These are phyloP conservation scores for Chelon labrosus DNA, from an alignment of 2,797 vertebrate species.

Conservation along the genomic window DNA sequence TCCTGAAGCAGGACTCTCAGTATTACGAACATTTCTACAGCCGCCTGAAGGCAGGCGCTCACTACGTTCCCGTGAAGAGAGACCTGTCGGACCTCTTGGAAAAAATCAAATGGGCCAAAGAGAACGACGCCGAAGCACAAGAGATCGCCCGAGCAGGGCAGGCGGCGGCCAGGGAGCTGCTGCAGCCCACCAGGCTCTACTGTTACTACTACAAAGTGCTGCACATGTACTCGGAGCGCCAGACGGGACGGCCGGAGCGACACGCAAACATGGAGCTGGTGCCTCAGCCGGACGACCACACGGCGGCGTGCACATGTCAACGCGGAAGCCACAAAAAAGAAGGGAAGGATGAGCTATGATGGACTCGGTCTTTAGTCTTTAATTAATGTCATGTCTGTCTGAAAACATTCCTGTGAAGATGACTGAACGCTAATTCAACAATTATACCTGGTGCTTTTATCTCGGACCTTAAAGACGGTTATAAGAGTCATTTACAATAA, in stretches of 20 bases:
- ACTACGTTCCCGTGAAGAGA: slow-evolving; percentile 90
- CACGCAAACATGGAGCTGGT: slow-evolving; percentile 77
- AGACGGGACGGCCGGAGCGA: slow-evolving; percentile 20
- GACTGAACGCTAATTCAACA: slow-evolving; percentile 5
- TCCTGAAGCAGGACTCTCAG: slow-evolving; percentile 93
- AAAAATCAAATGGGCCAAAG: slow-evolving; percentile 92
- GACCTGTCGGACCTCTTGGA: slow-evolving; percentile 91
- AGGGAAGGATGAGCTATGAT: slow-evolving; percentile 73
- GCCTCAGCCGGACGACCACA: slow-evolving; percentile 59
- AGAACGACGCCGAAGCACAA: slow-evolving; percentile 86
- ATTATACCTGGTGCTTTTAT: not conserved
- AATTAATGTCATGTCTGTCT: not conserved
- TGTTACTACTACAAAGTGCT: slow-evolving; percentile 91
- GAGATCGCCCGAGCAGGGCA: slow-evolving; percentile 88
- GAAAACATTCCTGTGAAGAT: slow-evolving; percentile 22
- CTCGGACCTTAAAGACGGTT: not conserved
- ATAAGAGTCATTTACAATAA: not conserved
- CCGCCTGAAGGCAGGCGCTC: slow-evolving; percentile 85
- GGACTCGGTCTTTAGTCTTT: not conserved
- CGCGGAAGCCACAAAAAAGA: not conserved
- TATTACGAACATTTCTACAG: slow-evolving; percentile 95
- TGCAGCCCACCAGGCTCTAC: slow-evolving; percentile 89
- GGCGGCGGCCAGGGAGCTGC: slow-evolving; percentile 81
- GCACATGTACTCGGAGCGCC: slow-evolving; percentile 72
- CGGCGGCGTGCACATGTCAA: slow-evolving; percentile 48